Evolutionary conservation across 2,888 invertebrate genomes (phyloP).

Genomic region (Spatulosminthurus flaviceps): DNA sequence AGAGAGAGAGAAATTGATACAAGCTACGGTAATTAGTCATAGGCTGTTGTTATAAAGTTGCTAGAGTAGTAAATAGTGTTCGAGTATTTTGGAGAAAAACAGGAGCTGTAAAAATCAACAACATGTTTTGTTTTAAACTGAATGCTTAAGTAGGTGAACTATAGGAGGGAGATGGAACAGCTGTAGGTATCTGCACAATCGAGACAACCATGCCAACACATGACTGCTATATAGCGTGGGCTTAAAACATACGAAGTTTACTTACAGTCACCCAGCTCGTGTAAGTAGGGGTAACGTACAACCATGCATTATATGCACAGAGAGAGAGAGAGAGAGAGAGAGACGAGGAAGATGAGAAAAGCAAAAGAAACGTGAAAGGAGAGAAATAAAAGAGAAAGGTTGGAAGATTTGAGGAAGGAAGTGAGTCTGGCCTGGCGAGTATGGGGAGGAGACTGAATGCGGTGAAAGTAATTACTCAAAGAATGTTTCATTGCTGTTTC

Average conservation of each 20-base stretch:
- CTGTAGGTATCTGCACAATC: too few relatives aligned
- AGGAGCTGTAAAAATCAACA: constrained; percentile 25
- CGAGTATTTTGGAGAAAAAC: background rate
- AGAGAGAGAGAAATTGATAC: background rate
- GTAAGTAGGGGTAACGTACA: too few relatives aligned
- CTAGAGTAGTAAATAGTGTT: background rate
- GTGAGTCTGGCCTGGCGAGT: constrained; percentile 10
- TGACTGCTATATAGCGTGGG: too few relatives aligned
- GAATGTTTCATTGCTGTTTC: constrained; percentile 37
- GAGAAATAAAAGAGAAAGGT: background rate
- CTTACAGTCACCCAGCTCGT: too few relatives aligned
- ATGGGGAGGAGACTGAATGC: constrained; percentile 18
- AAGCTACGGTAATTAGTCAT: background rate
- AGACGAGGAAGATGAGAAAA: background rate
- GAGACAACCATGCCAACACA: too few relatives aligned
- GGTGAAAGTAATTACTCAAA: constrained; percentile 46
- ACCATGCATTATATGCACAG: too few relatives aligned
- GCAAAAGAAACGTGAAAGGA: background rate
- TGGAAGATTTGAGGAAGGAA: constrained; percentile 1
- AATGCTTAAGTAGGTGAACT: background rate
- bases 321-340: background rate
- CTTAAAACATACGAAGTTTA: too few relatives aligned
- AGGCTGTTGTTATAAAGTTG: background rate
- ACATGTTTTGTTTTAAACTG: constrained; percentile 15
- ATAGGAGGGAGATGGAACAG: background rate